phyloP scores from a whole-genome alignment of 2,888 invertebrate genomes.

The Lithophane semibrunnea region DNA sequence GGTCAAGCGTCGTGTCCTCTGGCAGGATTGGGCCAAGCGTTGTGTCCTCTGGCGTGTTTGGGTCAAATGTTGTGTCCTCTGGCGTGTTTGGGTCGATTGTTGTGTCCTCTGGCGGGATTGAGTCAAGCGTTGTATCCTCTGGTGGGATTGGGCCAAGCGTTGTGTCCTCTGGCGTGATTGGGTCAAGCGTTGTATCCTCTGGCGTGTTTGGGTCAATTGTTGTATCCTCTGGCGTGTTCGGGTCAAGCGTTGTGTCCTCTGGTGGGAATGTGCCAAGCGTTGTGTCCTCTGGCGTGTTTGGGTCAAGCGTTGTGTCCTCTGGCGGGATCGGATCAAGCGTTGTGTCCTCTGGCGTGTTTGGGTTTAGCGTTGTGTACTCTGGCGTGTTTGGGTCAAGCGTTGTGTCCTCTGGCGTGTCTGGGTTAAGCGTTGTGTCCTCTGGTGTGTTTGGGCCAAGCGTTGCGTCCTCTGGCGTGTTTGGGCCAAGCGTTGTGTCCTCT shows the following conservation, averaged over 20 bases:
- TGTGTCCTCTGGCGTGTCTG: too few species aligned
- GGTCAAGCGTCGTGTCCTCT: background rate
- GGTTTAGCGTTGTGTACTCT: too few species aligned
- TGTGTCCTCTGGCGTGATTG: background rate
- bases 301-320: too few species aligned
- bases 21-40: background rate
- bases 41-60: background rate
- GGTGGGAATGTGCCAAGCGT: too few species aligned
- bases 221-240: background rate
- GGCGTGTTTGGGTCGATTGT: background rate
- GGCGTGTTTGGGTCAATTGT: too few species aligned
- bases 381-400: too few species aligned
- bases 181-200: background rate
- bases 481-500: too few species aligned
- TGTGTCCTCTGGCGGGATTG: background rate
- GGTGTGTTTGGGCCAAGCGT: background rate
- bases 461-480: background rate
- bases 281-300: too few species aligned
- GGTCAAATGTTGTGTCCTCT: background rate
- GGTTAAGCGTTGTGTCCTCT: too few species aligned
- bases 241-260: too few species aligned
- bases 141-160: background rate
- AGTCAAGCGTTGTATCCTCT: background rate
- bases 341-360: too few species aligned
- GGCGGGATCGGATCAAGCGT: too few species aligned